Evolutionary conservation across 2,888 invertebrate species (phyloP).

Genomic region (Scotopteryx bipunctaria): DNA sequence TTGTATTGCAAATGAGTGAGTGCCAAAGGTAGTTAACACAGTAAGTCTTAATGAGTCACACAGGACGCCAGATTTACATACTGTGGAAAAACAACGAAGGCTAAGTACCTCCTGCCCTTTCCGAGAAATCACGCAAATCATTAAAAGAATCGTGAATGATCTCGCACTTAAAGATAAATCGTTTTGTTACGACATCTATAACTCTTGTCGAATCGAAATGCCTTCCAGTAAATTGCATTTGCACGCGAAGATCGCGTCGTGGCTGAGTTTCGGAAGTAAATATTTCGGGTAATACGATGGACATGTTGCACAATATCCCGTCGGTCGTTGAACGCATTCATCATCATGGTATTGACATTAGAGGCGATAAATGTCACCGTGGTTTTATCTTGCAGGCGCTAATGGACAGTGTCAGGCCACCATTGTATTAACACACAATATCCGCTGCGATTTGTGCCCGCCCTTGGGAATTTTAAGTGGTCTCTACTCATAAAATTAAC

Average conservation of each 20-base stretch:
- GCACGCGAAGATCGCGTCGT: constrained; percentile 8
- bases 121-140: constrained; percentile 48
- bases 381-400: constrained; percentile 64
- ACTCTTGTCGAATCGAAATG: constrained; percentile 10
- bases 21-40: constrained; percentile 44
- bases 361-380: constrained; percentile 54
- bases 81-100: constrained; percentile 53
- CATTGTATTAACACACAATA: constrained; percentile 65
- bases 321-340: constrained; percentile 42
- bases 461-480: constrained; percentile 63
- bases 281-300: constrained; percentile 17
- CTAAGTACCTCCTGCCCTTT: constrained; percentile 43
- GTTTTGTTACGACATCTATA: constrained; percentile 20
- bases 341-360: constrained; percentile 51
- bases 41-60: constrained; percentile 59
- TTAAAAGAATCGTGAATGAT: constrained; percentile 42
- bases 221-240: constrained; percentile 13
- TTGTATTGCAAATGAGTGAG: constrained; percentile 21
- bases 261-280: constrained; percentile 12
- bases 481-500: constrained; percentile 64
- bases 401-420: constrained; percentile 59
- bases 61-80: constrained; percentile 57
- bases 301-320: constrained; percentile 26
- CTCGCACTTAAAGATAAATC: constrained; percentile 33
- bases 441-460: constrained; percentile 68